Evolutionary conservation across 53 echinoderm and acorn worm genomes (phyloP), one percentile per base, ranked within the genome.

Genomic region (Stichopus horrens): DNA sequence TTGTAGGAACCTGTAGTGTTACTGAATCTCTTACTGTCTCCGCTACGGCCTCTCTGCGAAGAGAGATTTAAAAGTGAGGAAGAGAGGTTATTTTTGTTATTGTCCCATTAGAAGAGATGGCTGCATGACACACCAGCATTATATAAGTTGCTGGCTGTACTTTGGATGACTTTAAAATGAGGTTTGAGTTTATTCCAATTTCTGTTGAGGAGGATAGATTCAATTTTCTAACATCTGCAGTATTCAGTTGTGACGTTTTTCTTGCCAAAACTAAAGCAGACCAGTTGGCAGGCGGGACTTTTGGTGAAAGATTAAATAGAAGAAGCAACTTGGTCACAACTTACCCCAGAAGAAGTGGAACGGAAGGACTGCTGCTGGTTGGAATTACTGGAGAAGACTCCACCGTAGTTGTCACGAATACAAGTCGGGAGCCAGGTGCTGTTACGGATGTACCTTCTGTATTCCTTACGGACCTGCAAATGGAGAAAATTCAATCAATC

Each of bases 1-100:
- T 92, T 96, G 77, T 91, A 91, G 8, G 96, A 96, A 1, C 96
- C 96, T 54, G 96, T 96, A 14, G 96, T 94, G 83, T 94, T 94
- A 80, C 96, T 96, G 73, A 94, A 85, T 7, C 96, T 77, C 56
- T 96, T 96, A 53, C 92, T 91, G 55, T 96, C 96, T 23, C 66
- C 67, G 4, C 14, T 52, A 23, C 85, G 85, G 11, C 14, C 65
- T 7, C 77, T 23, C 66, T 77, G 76, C 59, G 2, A 23, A 78
- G 57, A 76, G 52, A 63, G 21, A 7, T 0, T 0, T 68, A 71
- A 71, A 71, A 71, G 5, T 18, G 18, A 71, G 18, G 71, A n/a
- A 7, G 37, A 37, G 37, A 37, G 1, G 37, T 37, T 37, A 37
- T 37, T 37, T 37, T 37, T 37, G 37, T 37, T n/a, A n/a, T n/a